These are phyloP conservation scores for Stichodactyla mertensii DNA, from an alignment of 64 coral and sea anemone genomes.

Conservation along the genomic window DNA sequence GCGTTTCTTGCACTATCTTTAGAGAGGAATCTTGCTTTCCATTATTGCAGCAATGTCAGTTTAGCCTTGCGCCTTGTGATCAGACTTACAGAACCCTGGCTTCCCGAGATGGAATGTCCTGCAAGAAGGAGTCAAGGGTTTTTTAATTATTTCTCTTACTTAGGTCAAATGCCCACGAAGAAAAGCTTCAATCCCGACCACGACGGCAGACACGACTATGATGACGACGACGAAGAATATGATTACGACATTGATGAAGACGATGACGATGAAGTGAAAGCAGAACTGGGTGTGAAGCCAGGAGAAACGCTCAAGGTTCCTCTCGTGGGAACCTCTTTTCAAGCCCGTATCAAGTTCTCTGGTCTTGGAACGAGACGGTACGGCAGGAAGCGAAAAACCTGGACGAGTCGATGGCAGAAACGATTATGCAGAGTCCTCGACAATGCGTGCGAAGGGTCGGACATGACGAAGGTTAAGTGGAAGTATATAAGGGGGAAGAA, in stretches of 20 bases:
- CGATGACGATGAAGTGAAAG: conserved; percentile 47
- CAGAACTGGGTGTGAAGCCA: conserved; percentile 57
- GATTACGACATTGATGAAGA: not conserved
- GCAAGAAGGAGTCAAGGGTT: too few species aligned
- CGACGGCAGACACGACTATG: not conserved
- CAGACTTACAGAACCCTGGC: too few species aligned
- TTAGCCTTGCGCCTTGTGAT: too few species aligned
- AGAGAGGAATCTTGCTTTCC: too few species aligned
- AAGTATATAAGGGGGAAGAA: conserved; percentile 56
- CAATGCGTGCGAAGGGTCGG: conserved; percentile 48
- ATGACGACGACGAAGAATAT: not conserved
- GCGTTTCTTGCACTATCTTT: too few species aligned
- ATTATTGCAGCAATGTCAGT: too few species aligned
- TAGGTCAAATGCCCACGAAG: conserved; percentile 7
- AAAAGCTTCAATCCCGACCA: not conserved
- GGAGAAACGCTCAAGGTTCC: conserved; percentile 70
- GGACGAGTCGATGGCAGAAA: conserved; percentile 69
- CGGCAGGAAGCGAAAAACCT: conserved; percentile 33
- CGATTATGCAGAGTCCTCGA: conserved; percentile 63
- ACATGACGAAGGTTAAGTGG: conserved; percentile 38
- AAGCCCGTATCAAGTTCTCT: conserved; percentile 54
- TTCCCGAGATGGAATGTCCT: too few species aligned
- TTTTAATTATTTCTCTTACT: not conserved
- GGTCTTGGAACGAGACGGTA: conserved; percentile 43
- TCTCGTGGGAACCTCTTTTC: conserved; percentile 27